A percentile compares a stretch with the other conserved stretches of the same genome.
Conservation (phyloP, 2,113 vertebrate species). For the Symphodus melops region DNA sequence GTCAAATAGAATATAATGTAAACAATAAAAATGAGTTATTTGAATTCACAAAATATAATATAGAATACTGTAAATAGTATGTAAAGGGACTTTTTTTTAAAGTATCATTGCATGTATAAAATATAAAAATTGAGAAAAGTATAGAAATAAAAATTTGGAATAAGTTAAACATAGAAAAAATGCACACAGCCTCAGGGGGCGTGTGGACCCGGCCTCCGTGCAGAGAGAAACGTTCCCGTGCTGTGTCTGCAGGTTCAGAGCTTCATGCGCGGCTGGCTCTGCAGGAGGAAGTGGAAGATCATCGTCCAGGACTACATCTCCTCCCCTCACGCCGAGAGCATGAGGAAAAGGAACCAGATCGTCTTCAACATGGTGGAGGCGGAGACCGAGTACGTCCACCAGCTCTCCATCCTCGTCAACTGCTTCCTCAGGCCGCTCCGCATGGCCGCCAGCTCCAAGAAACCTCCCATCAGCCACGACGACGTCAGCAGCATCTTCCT, state of each 20-base stretch:
- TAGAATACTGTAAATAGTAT: too few species aligned
- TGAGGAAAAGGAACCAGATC: slow-evolving; percentile 98
- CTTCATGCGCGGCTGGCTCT: slow-evolving; percentile 97
- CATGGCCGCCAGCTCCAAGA: slow-evolving; percentile 99
- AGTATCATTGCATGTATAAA: too few species aligned
- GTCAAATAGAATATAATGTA: too few species aligned
- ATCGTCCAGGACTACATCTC: slow-evolving; percentile 99
- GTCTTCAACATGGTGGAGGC: slow-evolving; percentile 99
- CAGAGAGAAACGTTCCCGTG: too few species aligned
- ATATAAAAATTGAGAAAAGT: too few species aligned
- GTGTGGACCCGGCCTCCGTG: too few species aligned
- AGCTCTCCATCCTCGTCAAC: slow-evolving; percentile 95
- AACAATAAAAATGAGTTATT: too few species aligned
- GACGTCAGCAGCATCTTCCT: slow-evolving; percentile 98
- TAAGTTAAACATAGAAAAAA: too few species aligned
- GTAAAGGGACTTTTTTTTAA: too few species aligned
- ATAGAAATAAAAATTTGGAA: too few species aligned
- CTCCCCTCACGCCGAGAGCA: slow-evolving; percentile 97
- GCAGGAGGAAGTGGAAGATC: slow-evolving; percentile 97
- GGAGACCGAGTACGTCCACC: slow-evolving; percentile 95
- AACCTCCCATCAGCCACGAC: slow-evolving; percentile 94
- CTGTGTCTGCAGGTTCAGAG: slow-evolving; percentile 90
- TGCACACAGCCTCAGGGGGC: too few species aligned
- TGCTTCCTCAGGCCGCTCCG: slow-evolving; percentile 94
- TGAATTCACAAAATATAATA: too few species aligned